Percentiles rank a stretch among this genome's conserved stretches.
phyloP scores from a whole-genome alignment of 2,888 invertebrate species.

The Gastracanthus pulcherrimus region DNA sequence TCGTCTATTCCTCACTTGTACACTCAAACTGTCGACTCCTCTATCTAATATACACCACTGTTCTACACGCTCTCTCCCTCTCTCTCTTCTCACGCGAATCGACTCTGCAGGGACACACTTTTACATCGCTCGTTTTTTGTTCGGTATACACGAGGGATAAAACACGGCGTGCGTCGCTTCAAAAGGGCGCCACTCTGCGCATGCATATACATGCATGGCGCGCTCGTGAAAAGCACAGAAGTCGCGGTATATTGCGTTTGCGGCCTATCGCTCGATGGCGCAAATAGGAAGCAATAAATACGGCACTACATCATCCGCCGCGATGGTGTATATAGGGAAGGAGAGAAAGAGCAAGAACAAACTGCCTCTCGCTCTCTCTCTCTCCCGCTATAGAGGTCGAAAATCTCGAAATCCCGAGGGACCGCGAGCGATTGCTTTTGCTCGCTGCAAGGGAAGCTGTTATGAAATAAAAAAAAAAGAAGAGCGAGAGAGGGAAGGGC shows the following conservation, averaged over 20 bases:
- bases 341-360: conserved; percentile 11
- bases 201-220: background rate
- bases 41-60: background rate
- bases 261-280: conserved; percentile 27
- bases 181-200: background rate
- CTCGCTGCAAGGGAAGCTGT: conserved; percentile 7
- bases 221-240: background rate
- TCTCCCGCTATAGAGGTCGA: background rate
- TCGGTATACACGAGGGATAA: background rate
- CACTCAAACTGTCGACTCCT: background rate
- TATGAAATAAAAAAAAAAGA: conserved; percentile 34
- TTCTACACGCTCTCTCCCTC: background rate
- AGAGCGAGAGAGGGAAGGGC: background rate
- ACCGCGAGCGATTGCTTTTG: conserved; percentile 40
- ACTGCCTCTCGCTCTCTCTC: no score
- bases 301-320: conserved; percentile 45
- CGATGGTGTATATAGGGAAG: no score
- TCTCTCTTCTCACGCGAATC: background rate
- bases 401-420: conserved; percentile 55
- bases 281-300: conserved; percentile 53
- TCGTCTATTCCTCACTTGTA: background rate
- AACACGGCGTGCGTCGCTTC: background rate
- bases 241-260: conserved; percentile 28
- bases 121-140: background rate
- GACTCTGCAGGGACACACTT: background rate